Evolutionary conservation across 2,113 vertebrate species (phyloP), one percentile per base, ranked within the genome.

Genomic region (Synodontis membranacea): DNA sequence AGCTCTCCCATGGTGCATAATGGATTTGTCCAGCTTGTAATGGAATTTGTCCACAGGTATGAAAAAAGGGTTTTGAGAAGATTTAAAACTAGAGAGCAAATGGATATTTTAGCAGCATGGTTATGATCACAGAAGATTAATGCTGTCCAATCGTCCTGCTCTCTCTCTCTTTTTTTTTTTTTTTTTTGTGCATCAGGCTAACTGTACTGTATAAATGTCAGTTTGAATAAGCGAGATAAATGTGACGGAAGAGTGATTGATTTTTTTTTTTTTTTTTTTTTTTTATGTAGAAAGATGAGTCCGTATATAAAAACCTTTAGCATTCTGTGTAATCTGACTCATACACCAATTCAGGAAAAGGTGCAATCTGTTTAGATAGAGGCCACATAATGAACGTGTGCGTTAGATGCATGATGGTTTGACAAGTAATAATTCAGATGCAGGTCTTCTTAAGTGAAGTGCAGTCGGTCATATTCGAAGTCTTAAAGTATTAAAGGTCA

Each of bases 21-120:
- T 68, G 28, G 58, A 87, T 87, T 90, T 88, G 83, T 85, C 66
- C 76, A 80, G 74, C 79, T 42, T 84, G 64, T 88, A 70, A 89
- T 88, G 81, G 54, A 86, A 82, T 88, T 87, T 87, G 74, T 87
- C 44, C 15, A 79, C 39, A 21, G 58, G 42, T 34, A 68, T 84
- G 50, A 10, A n/a, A 42, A 78, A 82, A 79, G n/a, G n/a, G 58
- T 64, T 85, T 46, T 64, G 52, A 56, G 52, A 75, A 83, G 44
- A 68, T 46, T 12, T 62, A 25, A 48, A 84, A 72, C 15, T 7
- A 23, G 82, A 78, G 70, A 48, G 25, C 25, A 48, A 83, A 87
- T 23, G 34, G 46, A 81, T 83, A 68, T 80, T 56, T 86, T 21
- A 87, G 86, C 54, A 58, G 42, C 28, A 76, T 62, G 74, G 19